Percentiles rank a stretch among this genome's conserved stretches.
phyloP scores from a whole-genome alignment of 2,797 vertebrate genomes.

The Acanthopagrus latus region DNA sequence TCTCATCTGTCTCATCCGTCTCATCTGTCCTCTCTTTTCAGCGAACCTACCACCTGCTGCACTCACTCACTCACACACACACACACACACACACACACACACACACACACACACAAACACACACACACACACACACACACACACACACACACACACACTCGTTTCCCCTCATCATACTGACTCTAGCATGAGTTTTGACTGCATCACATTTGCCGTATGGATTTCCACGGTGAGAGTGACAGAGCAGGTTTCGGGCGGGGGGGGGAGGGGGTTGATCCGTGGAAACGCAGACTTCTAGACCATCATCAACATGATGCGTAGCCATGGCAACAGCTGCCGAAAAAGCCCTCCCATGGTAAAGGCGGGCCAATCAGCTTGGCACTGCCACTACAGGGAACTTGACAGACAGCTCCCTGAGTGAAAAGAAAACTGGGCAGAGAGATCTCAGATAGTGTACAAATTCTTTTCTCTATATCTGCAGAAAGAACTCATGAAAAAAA shows the following conservation, averaged over 20 bases:
- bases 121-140: background rate
- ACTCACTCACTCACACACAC: constrained; percentile 1
- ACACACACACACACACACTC: background rate
- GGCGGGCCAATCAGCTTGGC: constrained; percentile 56
- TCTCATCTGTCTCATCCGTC: no score
- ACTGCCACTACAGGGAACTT: constrained; percentile 39
- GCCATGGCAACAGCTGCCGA: constrained; percentile 76
- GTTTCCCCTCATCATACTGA: background rate
- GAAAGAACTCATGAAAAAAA: background rate
- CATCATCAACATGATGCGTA: constrained; percentile 64
- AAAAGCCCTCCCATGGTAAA: constrained; percentile 51
- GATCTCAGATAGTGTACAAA: constrained; percentile 1
- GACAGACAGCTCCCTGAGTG: constrained; percentile 47
- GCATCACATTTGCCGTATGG: background rate
- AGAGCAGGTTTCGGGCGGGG: constrained; percentile 40
- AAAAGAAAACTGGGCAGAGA: constrained; percentile 29
- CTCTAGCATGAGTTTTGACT: background rate
- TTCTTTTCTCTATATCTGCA: background rate
- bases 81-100: background rate
- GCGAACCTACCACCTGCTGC: constrained; percentile 49
- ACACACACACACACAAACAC: constrained; percentile 7
- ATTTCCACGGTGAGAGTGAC: constrained; percentile 38
- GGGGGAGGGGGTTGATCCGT: constrained; percentile 15
- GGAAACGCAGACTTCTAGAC: constrained; percentile 53
- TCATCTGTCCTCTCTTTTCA: background rate